A percentile compares a stretch with the other conserved stretches of the same genome.
These are phyloP conservation scores for Myotis yumanensis DNA, from an alignment of 2,113 vertebrate species.

Conservation along the genomic window DNA sequence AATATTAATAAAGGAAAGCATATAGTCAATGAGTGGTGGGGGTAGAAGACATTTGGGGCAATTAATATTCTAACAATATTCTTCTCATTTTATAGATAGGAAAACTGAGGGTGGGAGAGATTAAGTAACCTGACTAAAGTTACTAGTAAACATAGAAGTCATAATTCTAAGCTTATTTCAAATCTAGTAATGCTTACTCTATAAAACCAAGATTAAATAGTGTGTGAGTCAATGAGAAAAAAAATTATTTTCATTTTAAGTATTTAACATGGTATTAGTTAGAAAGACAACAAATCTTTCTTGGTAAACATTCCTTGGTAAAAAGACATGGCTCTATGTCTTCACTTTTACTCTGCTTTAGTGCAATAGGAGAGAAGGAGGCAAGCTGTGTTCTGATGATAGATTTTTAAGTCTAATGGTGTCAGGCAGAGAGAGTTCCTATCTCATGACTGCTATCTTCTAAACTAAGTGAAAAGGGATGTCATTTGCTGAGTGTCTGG, in stretches of 20 bases:
- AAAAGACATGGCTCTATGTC: background rate
- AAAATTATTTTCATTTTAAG: background rate
- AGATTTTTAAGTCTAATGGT: background rate
- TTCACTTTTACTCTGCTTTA: background rate
- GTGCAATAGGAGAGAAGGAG: background rate
- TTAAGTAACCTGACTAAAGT: background rate
- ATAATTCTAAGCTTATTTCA: constrained; percentile 1
- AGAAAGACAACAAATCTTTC: background rate
- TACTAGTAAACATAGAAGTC: background rate
- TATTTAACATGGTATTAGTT: background rate
- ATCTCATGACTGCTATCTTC: background rate
- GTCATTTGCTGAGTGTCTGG: background rate
- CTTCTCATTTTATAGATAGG: background rate
- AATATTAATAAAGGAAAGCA: background rate
- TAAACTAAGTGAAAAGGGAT: background rate
- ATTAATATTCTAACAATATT: background rate
- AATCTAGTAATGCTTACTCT: background rate
- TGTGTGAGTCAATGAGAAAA: background rate
- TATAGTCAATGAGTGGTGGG: background rate
- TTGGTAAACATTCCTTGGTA: background rate
- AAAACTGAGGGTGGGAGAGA: background rate
- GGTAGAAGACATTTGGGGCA: background rate
- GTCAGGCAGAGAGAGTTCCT: background rate
- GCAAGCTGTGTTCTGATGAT: background rate
- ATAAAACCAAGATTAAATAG: background rate